Evolutionary conservation across 64 coral and sea anemone species (phyloP).

Genomic region (Orbicella faveolata): DNA sequence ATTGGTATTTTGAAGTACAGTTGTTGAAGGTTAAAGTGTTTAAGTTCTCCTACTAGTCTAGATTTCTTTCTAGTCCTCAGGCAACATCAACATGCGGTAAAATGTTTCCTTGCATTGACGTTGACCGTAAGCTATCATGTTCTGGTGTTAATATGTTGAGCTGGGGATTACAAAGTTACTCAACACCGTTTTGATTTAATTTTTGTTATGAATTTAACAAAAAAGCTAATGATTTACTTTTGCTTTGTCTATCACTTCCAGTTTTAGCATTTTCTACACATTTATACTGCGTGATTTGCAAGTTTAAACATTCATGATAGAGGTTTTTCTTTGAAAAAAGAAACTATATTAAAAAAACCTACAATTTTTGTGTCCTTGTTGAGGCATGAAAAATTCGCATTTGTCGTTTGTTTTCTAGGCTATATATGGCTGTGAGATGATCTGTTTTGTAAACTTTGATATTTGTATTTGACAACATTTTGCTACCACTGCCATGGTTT

Average conservation of each 20-base stretch:
- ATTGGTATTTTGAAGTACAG: background rate
- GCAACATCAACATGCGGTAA: background rate
- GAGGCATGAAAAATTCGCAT: too few species aligned
- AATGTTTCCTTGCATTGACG: background rate
- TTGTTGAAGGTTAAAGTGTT: conserved; percentile 5
- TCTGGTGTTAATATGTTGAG: background rate
- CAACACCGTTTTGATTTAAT: background rate
- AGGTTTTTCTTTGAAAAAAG: background rate
- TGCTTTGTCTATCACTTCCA: background rate
- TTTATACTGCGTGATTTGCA: background rate
- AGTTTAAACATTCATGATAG: background rate
- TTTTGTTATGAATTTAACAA: background rate
- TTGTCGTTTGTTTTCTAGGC: too few species aligned
- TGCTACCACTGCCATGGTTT: background rate
- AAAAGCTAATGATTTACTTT: background rate
- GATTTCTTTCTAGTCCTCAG: too few species aligned
- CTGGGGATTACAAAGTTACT: background rate
- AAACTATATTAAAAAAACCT: background rate
- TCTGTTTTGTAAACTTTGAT: too few species aligned
- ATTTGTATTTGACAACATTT: background rate
- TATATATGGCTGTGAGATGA: too few species aligned
- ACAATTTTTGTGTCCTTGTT: background rate
- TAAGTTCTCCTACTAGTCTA: background rate
- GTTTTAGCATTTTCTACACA: background rate
- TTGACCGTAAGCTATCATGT: background rate